Evolutionary conservation across 1,140 invertebrate genomes (phyloP), one percentile per base, ranked within the genome.

Genomic region (Phthorimaea operculella): DNA sequence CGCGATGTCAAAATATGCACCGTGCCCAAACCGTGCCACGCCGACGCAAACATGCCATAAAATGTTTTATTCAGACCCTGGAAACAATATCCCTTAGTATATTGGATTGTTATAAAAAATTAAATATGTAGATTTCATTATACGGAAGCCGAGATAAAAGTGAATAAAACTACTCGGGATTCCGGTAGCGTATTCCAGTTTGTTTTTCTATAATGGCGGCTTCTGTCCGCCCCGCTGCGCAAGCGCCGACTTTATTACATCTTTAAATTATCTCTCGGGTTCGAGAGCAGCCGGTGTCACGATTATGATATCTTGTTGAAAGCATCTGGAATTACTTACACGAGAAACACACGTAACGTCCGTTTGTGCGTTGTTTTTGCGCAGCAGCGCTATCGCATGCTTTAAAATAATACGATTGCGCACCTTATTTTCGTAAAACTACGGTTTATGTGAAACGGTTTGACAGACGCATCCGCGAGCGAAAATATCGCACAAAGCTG

Each of bases 81-180:
- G 16, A 47, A 47, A 47, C 44, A 47, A 17, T 17, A 47, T 47
- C 44, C 44, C 44, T 15, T 47, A 47, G 11, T 47, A 47, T 47
- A 47, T 47, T 47, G 44, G 44, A 47, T 47, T 47, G 44, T 47
- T 47, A 47, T 47, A 47, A 47, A 47, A 17, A 47, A 42, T 42
- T 3, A 47, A 47, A 47, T 47, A 47, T 47, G 44, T 47, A 47
- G 16, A 47, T 47, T 47, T 47, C 44, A 47, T 47, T 47, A 47
- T 47, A 16, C 44, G 44, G 44, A 47, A 47, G 16, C 14, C 1
- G n/a, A 47, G 11, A 15, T 16, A 17, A 15, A 47, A 47, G 10
- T 39, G 8, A 12, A 42, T 42, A 42, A 16, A 47, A 47, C 44
- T 47, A 47, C 16, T 15, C 15, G 14, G 14, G 44, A 15, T 47